Base-by-base conservation (phyloP, 1,140 invertebrate species). In the Theocolax elegans region DNA sequence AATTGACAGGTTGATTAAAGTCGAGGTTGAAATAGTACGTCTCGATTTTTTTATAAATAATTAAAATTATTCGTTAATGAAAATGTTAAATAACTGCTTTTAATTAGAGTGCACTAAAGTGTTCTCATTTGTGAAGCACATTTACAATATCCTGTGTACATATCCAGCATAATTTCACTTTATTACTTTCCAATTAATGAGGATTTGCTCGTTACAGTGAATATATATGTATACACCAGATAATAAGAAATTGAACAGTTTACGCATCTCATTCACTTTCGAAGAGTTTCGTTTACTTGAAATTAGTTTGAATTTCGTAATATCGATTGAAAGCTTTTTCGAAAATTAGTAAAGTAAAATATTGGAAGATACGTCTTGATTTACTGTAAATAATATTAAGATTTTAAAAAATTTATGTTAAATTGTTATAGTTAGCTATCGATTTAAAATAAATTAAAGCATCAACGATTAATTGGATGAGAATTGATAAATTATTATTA, bases 181-280 rank as follows among this genome's bases (percentile, higher is more conserved):
- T 66, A 66, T 54, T 54, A 66, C 63, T 66, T 56, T 42, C 38
- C 35, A 25, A 66, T 66, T 66, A 66, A 66, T 38, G n/a, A 66
- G 51, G 38, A 29, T 66, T 56, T 46, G n/a, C 63, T 66, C 63
- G 25, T 51, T 64, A n/a, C n/a, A n/a, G n/a, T n/a, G n/a, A n/a
- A n/a, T n/a, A n/a, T n/a, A n/a, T n/a, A n/a, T n/a, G n/a, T n/a
- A 40, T 27, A 38, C 31, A 35, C 17, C 17, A 64, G 46, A 27
- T 53, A 62, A 48, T 25, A 53, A 64, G 62, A 64, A 51, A n/a
- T 51, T 25, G 62, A 49, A 44, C 27, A 35, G 25, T 64, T 53
- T n/a, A 9, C 19, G 25, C 35, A 25, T 40, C 42, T 59, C 15
- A 8, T 40, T 38, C 13, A 59, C 13, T 42, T 54, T 54, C 29